phyloP scores from a whole-genome alignment of 2,113 vertebrate genomes.

The Serinus canaria region DNA sequence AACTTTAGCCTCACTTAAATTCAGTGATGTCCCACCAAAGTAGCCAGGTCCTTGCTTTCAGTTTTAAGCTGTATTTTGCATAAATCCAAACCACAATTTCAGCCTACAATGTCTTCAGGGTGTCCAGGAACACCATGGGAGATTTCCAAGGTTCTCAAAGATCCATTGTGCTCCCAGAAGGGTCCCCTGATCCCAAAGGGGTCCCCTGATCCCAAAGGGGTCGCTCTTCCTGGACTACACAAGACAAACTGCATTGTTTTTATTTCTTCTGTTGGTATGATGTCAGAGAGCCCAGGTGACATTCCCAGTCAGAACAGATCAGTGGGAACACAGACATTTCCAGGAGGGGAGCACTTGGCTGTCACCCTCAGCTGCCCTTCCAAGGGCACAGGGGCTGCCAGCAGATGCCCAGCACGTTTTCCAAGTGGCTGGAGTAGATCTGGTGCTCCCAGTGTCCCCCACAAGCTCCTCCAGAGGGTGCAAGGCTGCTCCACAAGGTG shows the following conservation, averaged over 20 bases:
- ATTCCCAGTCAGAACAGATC: neutral
- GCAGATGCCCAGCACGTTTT: neutral
- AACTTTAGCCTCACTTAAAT: neutral
- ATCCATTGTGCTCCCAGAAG: neutral
- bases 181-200: neutral
- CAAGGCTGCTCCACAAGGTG: neutral
- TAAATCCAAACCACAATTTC: neutral
- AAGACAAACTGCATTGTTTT: neutral
- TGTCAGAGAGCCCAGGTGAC: neutral
- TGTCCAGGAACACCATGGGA: neutral
- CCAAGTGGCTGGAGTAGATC: neutral
- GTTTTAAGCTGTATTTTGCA: neutral
- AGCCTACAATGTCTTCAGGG: neutral
- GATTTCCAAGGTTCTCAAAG: neutral
- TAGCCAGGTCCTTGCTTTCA: neutral
- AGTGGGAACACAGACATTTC: neutral
- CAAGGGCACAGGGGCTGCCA: neutral
- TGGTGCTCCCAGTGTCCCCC: neutral
- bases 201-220: neutral
- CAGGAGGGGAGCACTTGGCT: neutral
- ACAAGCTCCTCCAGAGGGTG: fast-evolving
- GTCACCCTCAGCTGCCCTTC: neutral
- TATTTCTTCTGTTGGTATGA: neutral
- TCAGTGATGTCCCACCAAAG: neutral
- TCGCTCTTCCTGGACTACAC: neutral